These are phyloP conservation scores for Calycopis cecrops DNA, from an alignment of 1,140 invertebrate genomes.

Conservation along the genomic window DNA sequence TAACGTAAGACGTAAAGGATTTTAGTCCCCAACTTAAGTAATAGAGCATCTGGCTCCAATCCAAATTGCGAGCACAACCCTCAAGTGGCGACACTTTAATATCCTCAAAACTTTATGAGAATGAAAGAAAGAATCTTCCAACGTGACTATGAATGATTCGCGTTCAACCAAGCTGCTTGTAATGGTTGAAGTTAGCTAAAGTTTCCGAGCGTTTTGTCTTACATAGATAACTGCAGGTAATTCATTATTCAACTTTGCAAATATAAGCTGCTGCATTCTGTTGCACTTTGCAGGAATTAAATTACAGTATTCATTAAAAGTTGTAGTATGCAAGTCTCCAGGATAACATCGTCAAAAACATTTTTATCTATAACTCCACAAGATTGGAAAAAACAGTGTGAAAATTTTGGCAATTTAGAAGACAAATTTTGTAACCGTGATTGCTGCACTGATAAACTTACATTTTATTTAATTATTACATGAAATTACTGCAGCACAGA, in stretches of 20 bases:
- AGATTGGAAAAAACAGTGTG: too few relatives aligned
- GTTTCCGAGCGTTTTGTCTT: slow-evolving; percentile 1
- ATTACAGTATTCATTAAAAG: background rate
- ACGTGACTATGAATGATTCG: slow-evolving; percentile 6
- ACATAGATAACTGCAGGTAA: slow-evolving; percentile 2
- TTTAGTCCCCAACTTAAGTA: background rate
- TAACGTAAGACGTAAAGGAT: background rate
- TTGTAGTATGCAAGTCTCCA: too few relatives aligned
- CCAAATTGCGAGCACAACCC: slow-evolving; percentile 1
- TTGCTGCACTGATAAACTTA: too few relatives aligned
- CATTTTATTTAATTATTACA: too few relatives aligned
- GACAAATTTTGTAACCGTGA: too few relatives aligned
- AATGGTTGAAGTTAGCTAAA: slow-evolving; percentile 7
- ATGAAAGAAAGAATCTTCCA: slow-evolving; percentile 6
- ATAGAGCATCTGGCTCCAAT: slow-evolving; percentile 1
- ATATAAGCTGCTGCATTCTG: background rate
- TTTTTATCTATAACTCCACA: too few relatives aligned
- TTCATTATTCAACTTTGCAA: background rate
- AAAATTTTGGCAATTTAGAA: too few relatives aligned
- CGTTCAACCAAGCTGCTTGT: background rate
- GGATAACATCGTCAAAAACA: too few relatives aligned
- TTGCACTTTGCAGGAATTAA: background rate
- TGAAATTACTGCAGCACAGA: too few relatives aligned
- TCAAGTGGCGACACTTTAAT: background rate
- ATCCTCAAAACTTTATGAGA: slow-evolving; percentile 9